Percentiles rank a stretch among this genome's conserved stretches.
Conservation (phyloP, 2,888 invertebrate species). For the Achlya flavicornis region DNA sequence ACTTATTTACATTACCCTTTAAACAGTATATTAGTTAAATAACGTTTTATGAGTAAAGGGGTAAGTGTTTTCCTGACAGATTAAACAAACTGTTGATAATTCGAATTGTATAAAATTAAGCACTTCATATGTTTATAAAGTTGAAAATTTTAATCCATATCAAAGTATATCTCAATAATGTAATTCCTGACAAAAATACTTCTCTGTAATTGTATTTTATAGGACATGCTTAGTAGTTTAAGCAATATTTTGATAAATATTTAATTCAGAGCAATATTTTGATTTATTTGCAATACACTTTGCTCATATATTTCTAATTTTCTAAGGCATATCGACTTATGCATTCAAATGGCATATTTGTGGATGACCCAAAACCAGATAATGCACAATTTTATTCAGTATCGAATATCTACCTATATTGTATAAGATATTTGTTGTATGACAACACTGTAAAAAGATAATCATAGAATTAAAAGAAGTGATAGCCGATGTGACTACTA, state of each 20-base stretch:
- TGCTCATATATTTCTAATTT: not conserved
- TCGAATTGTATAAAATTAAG: too few species aligned
- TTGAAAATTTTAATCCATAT: too few species aligned
- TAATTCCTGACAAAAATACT: not conserved
- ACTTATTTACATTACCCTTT: too few species aligned
- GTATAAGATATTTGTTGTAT: slow-evolving; percentile 53
- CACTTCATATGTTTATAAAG: too few species aligned
- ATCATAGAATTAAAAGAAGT: slow-evolving; percentile 66
- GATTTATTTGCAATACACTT: not conserved
- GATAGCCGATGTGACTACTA: slow-evolving; percentile 75
- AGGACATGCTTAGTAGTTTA: not conserved
- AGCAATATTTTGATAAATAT: not conserved
- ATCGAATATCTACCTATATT: not conserved
- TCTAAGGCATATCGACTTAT: too few species aligned
- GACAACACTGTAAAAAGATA: slow-evolving; percentile 74
- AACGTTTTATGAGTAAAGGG: too few species aligned
- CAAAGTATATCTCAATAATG: not conserved
- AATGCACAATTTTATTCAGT: slow-evolving; percentile 37
- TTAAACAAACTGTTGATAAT: too few species aligned
- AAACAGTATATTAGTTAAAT: too few species aligned
- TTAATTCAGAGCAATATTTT: slow-evolving; percentile 3
- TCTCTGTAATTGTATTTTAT: not conserved
- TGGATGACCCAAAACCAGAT: slow-evolving; percentile 30
- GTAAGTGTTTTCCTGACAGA: too few species aligned
- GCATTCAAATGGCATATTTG: not conserved